A percentile compares a stretch with the other conserved stretches of the same genome.
These are phyloP conservation scores for Thamnophis elegans DNA, from an alignment of 2,797 vertebrate species.

Conservation along the genomic window DNA sequence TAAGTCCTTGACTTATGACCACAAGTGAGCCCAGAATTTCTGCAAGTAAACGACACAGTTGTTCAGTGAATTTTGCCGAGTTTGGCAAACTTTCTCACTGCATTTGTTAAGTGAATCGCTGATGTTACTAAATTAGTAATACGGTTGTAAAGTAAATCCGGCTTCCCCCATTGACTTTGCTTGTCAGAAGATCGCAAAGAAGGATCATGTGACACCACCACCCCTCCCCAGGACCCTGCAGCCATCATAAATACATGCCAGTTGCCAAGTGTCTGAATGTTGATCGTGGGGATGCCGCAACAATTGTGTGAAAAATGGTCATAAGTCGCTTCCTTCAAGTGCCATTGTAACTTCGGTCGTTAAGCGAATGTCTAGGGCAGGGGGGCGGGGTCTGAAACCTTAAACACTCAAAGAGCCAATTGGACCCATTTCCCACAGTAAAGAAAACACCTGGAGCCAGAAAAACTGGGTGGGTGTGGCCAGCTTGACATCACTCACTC, in stretches of 20 bases:
- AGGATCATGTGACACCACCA: no score
- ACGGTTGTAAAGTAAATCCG: neutral
- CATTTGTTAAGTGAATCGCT: neutral
- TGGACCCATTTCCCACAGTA: no score
- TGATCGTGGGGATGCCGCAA: no score
- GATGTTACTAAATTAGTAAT: neutral
- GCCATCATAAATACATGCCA: neutral
- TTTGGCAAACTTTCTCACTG: neutral
- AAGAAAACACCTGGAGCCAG: no score
- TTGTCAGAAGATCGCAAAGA: no score
- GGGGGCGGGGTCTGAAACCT: no score
- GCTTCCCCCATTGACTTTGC: no score
- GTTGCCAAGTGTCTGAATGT: neutral
- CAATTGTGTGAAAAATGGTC: neutral
- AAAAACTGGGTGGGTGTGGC: no score
- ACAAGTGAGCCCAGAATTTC: neutral
- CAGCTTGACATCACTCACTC: no score
- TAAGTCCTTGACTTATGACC: neutral
- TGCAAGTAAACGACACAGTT: no score
- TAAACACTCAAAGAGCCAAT: no score
- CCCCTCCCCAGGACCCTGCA: no score
- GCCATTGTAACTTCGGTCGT: neutral
- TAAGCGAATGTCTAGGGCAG: neutral
- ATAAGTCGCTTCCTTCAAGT: neutral
- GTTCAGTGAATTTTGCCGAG: neutral